A percentile compares a stretch with the other conserved stretches of the same genome.
Evolutionary conservation across 2,797 vertebrate species (phyloP).

Genomic region (Rhinogobio ventralis): DNA sequence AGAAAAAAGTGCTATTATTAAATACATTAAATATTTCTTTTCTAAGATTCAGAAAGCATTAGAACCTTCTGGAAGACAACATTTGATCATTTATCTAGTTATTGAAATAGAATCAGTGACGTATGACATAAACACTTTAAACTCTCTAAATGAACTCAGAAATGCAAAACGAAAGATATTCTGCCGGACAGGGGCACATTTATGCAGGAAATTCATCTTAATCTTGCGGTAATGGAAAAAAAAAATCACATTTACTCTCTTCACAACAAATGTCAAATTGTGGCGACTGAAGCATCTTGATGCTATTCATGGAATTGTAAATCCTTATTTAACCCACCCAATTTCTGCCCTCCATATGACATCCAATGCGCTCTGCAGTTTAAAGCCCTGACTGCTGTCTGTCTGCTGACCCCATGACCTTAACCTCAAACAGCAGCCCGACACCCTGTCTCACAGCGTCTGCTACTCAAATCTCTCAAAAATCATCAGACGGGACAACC

Average conservation of each 20-base stretch:
- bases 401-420: conserved; percentile 50
- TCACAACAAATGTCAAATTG: not conserved
- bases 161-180: not conserved
- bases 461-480: conserved; percentile 20
- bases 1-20: not conserved
- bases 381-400: conserved; percentile 44
- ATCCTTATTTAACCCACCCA: conserved; percentile 37
- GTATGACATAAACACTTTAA: not conserved
- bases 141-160: not conserved
- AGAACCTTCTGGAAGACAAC: not conserved
- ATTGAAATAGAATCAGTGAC: not conserved
- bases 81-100: not conserved
- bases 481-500: conserved; percentile 16
- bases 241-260: not conserved
- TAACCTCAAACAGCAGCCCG: conserved; percentile 39
- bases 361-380: not conserved
- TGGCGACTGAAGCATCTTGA: conserved; percentile 9
- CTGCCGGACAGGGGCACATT: not conserved
- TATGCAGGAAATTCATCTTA: not conserved
- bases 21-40: not conserved
- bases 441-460: conserved; percentile 30
- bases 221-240: not conserved
- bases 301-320: conserved; percentile 35
- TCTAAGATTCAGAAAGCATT: not conserved
- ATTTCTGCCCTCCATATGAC: conserved; percentile 45